These are phyloP conservation scores for Elephantulus edwardii DNA, from an alignment of 2,113 vertebrate species.

Conservation along the genomic window DNA sequence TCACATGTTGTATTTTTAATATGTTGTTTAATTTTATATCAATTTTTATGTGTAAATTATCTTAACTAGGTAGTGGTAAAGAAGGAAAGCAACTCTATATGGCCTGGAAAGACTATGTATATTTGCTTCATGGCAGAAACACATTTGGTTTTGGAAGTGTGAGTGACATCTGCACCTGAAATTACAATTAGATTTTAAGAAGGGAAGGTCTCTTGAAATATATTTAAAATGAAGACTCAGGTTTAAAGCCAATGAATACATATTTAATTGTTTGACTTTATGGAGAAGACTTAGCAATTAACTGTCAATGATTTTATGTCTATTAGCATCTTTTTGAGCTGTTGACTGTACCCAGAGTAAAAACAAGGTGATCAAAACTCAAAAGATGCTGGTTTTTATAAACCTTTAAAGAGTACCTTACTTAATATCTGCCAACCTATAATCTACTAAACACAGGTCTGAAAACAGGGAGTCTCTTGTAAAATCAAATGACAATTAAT, in stretches of 20 bases:
- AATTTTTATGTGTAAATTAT: background rate
- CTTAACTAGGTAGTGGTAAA: background rate
- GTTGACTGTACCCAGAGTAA: background rate
- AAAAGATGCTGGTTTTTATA: constrained; percentile 2
- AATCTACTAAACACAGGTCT: background rate
- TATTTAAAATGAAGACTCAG: constrained; percentile 57
- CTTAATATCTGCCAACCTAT: background rate
- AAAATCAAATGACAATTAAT: background rate
- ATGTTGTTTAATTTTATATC: background rate
- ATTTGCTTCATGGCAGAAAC: background rate
- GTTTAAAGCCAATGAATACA: constrained; percentile 70
- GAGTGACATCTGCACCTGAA: background rate
- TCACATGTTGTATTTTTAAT: background rate
- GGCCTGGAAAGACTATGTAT: background rate
- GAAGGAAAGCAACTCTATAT: background rate
- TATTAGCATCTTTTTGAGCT: constrained; percentile 54
- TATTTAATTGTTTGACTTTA: constrained; percentile 69
- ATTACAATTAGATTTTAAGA: constrained; percentile 11
- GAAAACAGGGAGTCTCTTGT: constrained; percentile 38
- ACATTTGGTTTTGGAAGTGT: background rate
- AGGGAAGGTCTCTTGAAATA: background rate
- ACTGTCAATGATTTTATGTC: constrained; percentile 51
- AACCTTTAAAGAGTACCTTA: constrained; percentile 17
- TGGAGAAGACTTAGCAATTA: constrained; percentile 71
- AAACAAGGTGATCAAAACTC: constrained; percentile 55